Base-by-base conservation (phyloP, 2,113 vertebrate genomes). In the Chaetorhynchus papuensis region DNA sequence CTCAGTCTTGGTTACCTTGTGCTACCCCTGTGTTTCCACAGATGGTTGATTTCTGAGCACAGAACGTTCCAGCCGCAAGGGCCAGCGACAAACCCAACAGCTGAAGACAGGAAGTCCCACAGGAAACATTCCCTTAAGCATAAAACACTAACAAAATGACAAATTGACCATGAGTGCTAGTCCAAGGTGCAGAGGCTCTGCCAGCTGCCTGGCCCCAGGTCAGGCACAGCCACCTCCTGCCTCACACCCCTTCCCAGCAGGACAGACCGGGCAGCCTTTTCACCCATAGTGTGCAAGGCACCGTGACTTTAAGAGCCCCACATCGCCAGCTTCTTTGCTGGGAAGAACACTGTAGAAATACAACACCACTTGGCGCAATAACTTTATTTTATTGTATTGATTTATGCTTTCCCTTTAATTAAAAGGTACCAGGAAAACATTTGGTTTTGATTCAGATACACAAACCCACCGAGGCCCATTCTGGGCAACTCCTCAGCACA, bases 321-420 rank as follows among this genome's bases (percentile, higher is more conserved):
- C 11, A 82, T 12, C 8, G 5, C 30, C 54, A 37, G 45, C 66
- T 75, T 11, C 41, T 68, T 41, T 10, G 24, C 30, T 41, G 49
- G 64, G 54, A 52, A 27, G 45, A 63, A 35, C 17, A 4, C 42
- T 15, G 50, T 5, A 49, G 45, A 63, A 74, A 64, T 21, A 64
- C 2, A 23, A 89, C 11, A 77, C 27, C 49, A 12, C 57, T 57
- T 41, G 49, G 35, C 17, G 10, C 19, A 26, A 74, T 68, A 35
- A 50, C 69, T 74, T 85, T n/a, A 45, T 81, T 90, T 79, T 28
- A 52, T 81, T 50, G 52, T 47, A 78, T 45, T 90, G 96, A 94
- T 78, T 97, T 96, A 93, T 45, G 61, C 39, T 93, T 96, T 77
- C 78, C 82, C 83, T 95, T 95, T 93, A 97, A 95, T 96, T 94